phyloP scores from a whole-genome alignment of 2,113 vertebrate genomes.

The Hippolais icterina region DNA sequence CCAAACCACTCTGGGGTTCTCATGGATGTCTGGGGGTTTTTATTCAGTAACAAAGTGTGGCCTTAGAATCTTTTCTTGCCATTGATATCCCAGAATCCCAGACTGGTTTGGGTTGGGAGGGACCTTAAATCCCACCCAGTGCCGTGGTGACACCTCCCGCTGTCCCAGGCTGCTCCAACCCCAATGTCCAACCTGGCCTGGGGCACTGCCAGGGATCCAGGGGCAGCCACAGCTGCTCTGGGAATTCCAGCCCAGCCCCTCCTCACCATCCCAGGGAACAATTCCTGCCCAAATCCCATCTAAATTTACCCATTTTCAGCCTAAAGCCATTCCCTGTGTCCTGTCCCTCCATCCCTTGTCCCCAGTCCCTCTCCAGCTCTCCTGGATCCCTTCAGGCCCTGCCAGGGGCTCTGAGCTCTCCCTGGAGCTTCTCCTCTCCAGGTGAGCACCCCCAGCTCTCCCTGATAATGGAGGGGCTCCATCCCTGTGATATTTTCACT shows the following conservation, averaged over 20 bases:
- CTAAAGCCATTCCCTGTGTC: neutral
- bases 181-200: neutral
- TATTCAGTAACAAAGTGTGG: fast-evolving
- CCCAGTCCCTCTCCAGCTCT: neutral
- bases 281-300: neutral
- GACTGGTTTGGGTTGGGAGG: neutral
- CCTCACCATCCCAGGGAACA: fast-evolving
- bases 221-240: neutral
- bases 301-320: too few relatives aligned
- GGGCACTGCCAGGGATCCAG: neutral
- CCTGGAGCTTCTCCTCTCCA: neutral
- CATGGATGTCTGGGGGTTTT: neutral
- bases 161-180: neutral
- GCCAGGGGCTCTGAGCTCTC: neutral
- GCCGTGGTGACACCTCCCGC: neutral
- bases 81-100: too few relatives aligned
- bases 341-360: neutral
- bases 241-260: fast-evolving
- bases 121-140: fast-evolving
- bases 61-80: neutral
- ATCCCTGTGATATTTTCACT: neutral
- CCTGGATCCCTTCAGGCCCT: neutral
- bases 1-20: neutral
- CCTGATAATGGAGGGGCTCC: neutral
- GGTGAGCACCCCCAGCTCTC: fast-evolving